Conservation (phyloP, 2,113 vertebrate genomes). For the Chauna torquata region DNA sequence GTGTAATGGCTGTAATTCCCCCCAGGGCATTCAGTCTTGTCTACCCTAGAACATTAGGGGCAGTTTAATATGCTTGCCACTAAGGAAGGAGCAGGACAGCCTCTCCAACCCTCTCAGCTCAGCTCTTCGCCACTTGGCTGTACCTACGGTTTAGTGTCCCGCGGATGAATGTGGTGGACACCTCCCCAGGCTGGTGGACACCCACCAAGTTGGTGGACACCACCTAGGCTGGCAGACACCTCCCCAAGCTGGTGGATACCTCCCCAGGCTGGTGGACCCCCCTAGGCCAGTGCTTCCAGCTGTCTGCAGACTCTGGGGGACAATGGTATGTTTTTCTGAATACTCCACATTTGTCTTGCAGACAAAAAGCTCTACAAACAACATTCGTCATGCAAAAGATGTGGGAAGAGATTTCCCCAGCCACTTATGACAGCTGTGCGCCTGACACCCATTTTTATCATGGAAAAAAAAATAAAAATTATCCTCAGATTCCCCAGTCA, state of each 20-base stretch:
- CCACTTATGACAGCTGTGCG: neutral
- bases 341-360: neutral
- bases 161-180: neutral
- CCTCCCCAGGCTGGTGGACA: neutral
- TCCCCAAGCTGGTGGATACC: too few species aligned
- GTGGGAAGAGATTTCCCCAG: neutral
- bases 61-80: neutral
- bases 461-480: neutral
- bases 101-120: neutral
- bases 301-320: neutral
- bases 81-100: neutral
- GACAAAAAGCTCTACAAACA: neutral
- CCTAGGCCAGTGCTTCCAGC: neutral
- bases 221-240: neutral
- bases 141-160: neutral
- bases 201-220: rapidly evolving
- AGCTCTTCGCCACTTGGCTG: neutral
- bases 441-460: neutral
- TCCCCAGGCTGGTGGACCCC: neutral
- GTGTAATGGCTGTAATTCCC: neutral
- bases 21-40: neutral
- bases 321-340: rapidly evolving
- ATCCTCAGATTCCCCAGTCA: neutral
- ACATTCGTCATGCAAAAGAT: neutral
- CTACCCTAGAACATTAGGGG: neutral